Evolutionary conservation across 2,797 vertebrate genomes (phyloP).

Genomic region (Cossypha dichroa): DNA sequence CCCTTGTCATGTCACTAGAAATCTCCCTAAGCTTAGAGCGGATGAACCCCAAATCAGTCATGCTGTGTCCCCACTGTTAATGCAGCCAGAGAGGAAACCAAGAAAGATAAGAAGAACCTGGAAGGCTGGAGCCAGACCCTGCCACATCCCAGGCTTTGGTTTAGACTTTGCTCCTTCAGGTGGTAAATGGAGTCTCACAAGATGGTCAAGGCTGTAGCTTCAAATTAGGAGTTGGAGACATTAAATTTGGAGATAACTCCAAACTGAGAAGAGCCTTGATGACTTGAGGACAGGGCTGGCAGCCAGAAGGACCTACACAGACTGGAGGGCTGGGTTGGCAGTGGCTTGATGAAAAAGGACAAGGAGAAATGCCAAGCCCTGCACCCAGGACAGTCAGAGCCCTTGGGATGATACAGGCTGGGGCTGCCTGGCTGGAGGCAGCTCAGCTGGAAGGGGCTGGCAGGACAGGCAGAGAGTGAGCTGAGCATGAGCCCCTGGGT

Average conservation of each 20-base stretch:
- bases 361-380: background rate
- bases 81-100: background rate
- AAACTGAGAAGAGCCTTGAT: background rate
- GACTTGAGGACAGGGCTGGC: background rate
- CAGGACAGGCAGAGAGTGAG: background rate
- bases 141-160: background rate
- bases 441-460: background rate
- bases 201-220: background rate
- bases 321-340: background rate
- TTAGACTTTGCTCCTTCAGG: background rate
- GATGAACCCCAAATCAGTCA: background rate
- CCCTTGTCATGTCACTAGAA: background rate
- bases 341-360: background rate
- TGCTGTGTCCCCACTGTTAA: background rate
- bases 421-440: background rate
- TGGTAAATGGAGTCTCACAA: background rate
- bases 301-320: background rate
- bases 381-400: background rate
- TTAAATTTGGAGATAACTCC: background rate
- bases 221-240: background rate
- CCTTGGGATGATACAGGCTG: background rate
- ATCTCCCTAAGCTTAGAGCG: background rate
- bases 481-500: background rate
- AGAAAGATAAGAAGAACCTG: background rate
- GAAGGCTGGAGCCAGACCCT: background rate